These are phyloP conservation scores for Calephelis perditalis DNA, from an alignment of 2,888 invertebrate genomes.

Conservation along the genomic window DNA sequence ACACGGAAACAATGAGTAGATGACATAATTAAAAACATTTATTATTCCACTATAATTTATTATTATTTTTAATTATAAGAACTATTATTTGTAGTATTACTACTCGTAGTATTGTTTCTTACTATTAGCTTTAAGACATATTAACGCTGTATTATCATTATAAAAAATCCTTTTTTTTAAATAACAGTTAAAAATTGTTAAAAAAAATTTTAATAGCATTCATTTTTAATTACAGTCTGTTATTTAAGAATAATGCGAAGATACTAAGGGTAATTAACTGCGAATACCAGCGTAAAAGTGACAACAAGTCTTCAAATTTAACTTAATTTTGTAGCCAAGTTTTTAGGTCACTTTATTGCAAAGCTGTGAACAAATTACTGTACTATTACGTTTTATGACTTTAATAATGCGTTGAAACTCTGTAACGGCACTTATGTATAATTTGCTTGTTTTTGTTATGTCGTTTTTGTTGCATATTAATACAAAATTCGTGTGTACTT, in stretches of 20 bases:
- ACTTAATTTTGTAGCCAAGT: constrained; percentile 42
- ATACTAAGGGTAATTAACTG: constrained; percentile 13
- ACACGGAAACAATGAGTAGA: too few species aligned
- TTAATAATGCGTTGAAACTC: constrained; percentile 60
- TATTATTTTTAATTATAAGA: too few species aligned
- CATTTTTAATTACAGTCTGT: background rate
- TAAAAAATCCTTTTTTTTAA: too few species aligned
- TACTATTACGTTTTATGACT: constrained; percentile 57
- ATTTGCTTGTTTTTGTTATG: constrained; percentile 8
- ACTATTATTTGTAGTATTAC: too few species aligned
- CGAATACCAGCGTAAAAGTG: constrained; percentile 35
- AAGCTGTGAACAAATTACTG: constrained; percentile 58
- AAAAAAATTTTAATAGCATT: background rate
- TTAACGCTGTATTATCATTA: too few species aligned
- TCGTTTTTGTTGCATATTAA: background rate
- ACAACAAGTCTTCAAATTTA: constrained; percentile 50
- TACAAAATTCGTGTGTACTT: too few species aligned
- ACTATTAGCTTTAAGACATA: too few species aligned
- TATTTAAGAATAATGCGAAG: constrained; percentile 3
- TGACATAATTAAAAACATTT: too few species aligned
- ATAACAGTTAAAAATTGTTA: too few species aligned
- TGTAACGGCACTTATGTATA: constrained; percentile 23
- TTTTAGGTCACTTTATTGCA: constrained; percentile 48
- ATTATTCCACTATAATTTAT: too few species aligned
- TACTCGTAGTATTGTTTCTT: too few species aligned